Conservation (phyloP, 2,888 invertebrate species). For the Megamerina dolium region DNA sequence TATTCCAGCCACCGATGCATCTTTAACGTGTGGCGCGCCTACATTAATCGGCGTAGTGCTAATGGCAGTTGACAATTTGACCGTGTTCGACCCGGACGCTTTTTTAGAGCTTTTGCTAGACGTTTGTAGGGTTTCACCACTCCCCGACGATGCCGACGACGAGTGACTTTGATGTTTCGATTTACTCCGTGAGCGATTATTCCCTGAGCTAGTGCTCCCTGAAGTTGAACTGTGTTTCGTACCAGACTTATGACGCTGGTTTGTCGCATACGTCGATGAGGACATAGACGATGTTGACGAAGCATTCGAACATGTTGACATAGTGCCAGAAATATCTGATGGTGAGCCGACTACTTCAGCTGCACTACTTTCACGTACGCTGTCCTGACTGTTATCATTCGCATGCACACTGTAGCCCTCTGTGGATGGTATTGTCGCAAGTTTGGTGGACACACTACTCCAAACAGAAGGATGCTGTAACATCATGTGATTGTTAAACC, state of each 20-base stretch:
- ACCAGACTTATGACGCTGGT: constrained; percentile 50
- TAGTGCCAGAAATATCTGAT: constrained; percentile 22
- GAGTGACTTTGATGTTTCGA: constrained; percentile 21
- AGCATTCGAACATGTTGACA: constrained; percentile 21
- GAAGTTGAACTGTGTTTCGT: constrained; percentile 28
- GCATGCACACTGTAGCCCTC: constrained; percentile 7
- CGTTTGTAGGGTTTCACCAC: constrained; percentile 13
- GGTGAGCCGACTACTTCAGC: constrained; percentile 25
- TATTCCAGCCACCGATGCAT: neutral
- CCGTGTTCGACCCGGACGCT: neutral
- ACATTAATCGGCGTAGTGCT: constrained; percentile 8
- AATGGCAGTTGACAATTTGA: constrained; percentile 5
- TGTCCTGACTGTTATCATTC: constrained; percentile 28
- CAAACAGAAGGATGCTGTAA: constrained; percentile 51
- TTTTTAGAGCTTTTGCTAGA: constrained; percentile 15
- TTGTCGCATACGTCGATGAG: constrained; percentile 37
- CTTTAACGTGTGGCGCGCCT: constrained; percentile 1
- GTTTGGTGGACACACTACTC: constrained; percentile 32
- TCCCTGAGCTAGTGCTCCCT: constrained; percentile 26
- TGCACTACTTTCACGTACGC: constrained; percentile 29
- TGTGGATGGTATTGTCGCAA: constrained; percentile 7
- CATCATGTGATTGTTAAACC: constrained; percentile 67
- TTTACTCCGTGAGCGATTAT: constrained; percentile 38
- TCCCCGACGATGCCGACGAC: constrained; percentile 16
- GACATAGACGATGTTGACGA: constrained; percentile 29